Evolutionary conservation across 2,797 vertebrate species (phyloP).

Genomic region (Microcaecilia unicolor): DNA sequence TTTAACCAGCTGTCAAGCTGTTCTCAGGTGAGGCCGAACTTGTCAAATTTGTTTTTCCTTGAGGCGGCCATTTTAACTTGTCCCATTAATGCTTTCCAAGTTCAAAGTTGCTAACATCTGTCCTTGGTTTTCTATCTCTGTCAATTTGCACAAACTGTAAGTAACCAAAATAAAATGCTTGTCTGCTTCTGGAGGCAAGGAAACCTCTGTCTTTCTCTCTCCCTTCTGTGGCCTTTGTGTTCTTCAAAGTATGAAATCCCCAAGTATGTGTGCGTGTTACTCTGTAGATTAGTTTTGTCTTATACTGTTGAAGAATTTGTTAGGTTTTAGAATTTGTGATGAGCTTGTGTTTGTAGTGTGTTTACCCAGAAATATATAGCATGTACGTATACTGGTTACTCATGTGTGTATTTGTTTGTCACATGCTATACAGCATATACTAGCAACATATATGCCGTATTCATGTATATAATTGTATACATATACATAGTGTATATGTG

Average conservation of each 20-base stretch:
- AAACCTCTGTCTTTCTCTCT: background rate
- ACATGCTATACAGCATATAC: constrained; percentile 16
- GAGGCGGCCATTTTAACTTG: accelerated
- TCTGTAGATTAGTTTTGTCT: background rate
- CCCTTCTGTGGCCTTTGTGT: constrained; percentile 1
- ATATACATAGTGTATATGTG: too few species aligned
- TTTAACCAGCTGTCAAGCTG: accelerated
- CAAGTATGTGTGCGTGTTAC: background rate
- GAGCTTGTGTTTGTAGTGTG: background rate
- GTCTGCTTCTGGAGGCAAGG: background rate
- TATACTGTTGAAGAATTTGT: too few species aligned
- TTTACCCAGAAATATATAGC: background rate
- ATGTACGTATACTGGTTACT: too few species aligned
- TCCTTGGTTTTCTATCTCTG: too few species aligned
- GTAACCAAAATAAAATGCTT: background rate
- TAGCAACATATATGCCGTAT: constrained; percentile 35
- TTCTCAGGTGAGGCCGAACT: background rate
- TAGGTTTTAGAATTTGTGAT: too few species aligned
- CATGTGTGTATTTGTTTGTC: too few species aligned
- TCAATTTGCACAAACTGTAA: background rate
- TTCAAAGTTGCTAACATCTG: too few species aligned
- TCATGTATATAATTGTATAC: constrained; percentile 34
- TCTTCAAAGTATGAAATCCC: background rate
- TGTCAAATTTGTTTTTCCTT: accelerated
- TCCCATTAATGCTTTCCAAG: too few species aligned